These are phyloP conservation scores for Sebastes hubbsi DNA, from an alignment of 2,797 vertebrate genomes.

Conservation along the genomic window DNA sequence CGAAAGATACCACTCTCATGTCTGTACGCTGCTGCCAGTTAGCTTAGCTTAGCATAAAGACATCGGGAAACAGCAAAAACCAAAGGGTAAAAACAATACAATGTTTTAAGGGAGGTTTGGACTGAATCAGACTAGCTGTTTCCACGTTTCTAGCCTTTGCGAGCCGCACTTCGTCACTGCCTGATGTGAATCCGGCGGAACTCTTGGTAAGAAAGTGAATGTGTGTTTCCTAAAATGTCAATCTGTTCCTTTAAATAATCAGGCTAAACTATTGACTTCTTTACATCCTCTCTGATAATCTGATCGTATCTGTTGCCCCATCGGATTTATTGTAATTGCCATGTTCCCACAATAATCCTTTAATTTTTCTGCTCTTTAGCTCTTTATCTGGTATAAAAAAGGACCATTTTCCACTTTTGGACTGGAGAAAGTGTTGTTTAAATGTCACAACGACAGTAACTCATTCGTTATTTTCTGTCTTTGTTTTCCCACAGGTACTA, in stretches of 20 bases:
- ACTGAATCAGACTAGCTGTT: no score
- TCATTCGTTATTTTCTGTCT: background rate
- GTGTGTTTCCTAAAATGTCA: no score
- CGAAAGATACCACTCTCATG: no score
- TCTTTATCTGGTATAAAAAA: background rate
- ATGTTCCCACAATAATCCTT: background rate
- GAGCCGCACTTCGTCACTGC: rapidly evolving
- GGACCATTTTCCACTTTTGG: no score
- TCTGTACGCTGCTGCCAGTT: no score
- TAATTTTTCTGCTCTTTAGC: rapidly evolving
- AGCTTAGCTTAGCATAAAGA: no score
- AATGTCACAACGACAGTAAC: background rate
- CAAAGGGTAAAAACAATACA: no score
- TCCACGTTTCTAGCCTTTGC: no score
- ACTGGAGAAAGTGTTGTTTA: background rate
- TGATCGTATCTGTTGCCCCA: background rate
- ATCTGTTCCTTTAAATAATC: background rate
- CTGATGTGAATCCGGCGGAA: no score
- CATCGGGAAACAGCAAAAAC: no score
- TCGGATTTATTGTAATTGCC: background rate
- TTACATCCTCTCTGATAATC: background rate
- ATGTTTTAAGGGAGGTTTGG: no score
- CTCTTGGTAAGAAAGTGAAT: no score
- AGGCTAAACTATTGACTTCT: background rate
- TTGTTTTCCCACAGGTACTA: conserved; percentile 88